Evolutionary conservation across 2,113 vertebrate genomes (phyloP).

Genomic region (Lepus europaeus): DNA sequence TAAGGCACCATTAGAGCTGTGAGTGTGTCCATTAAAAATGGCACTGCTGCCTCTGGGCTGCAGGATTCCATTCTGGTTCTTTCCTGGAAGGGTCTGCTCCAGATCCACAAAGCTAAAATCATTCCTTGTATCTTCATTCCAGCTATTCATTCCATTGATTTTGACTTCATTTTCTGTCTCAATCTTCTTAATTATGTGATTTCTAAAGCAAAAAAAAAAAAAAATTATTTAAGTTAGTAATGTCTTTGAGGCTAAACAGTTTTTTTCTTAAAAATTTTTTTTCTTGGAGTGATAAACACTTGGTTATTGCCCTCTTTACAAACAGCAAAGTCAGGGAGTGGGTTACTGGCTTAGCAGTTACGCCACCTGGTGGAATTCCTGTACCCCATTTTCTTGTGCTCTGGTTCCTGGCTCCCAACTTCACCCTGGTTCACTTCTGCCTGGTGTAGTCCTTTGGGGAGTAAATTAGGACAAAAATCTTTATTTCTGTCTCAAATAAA

Average conservation of each 20-base stretch:
- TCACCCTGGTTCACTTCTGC: too few relatives aligned
- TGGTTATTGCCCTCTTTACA: neutral
- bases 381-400: too few relatives aligned
- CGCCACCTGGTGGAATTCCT: too few relatives aligned
- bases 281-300: neutral
- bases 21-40: constrained; percentile 92
- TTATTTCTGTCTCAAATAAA: too few relatives aligned
- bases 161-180: constrained; percentile 87
- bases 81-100: constrained; percentile 83
- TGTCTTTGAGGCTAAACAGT: neutral
- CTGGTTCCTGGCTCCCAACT: too few relatives aligned
- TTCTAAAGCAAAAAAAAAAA: constrained; percentile 88
- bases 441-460: too few relatives aligned
- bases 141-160: constrained; percentile 89
- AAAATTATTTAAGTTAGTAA: constrained; percentile 79
- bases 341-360: neutral
- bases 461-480: too few relatives aligned
- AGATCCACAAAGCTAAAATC: constrained; percentile 81
- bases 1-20: constrained; percentile 96
- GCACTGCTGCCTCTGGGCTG: constrained; percentile 84
- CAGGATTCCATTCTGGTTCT: constrained; percentile 85
- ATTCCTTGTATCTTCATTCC: constrained; percentile 84
- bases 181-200: constrained; percentile 88
- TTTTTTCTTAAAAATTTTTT: constrained; percentile 47
- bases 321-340: neutral